phyloP scores from a whole-genome alignment of 2,888 invertebrate species.

The Anorthoa munda region DNA sequence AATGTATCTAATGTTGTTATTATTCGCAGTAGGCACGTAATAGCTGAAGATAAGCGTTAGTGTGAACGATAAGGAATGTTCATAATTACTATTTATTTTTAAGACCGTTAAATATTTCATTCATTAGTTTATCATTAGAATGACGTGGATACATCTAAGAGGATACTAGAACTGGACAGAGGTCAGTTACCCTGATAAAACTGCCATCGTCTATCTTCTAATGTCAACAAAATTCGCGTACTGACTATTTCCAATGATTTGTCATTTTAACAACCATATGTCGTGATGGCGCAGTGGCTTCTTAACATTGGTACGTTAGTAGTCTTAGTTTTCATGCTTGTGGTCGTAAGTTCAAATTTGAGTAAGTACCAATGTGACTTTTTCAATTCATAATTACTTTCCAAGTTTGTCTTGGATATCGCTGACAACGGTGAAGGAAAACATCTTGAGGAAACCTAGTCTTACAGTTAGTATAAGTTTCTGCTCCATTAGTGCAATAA shows the following conservation, averaged over 20 bases:
- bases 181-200: constrained; percentile 14
- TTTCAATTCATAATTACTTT: too few species aligned
- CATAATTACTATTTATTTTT: background rate
- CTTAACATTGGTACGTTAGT: too few species aligned
- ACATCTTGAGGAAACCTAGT: too few species aligned
- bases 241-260: background rate
- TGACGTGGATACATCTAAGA: background rate
- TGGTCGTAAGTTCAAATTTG: too few species aligned
- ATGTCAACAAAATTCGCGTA: background rate
- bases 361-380: too few species aligned
- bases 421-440: too few species aligned
- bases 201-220: background rate
- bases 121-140: constrained; percentile 8
- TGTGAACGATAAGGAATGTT: constrained; percentile 18
- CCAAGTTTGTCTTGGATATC: too few species aligned
- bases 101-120: constrained; percentile 8
- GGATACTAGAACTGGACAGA: background rate
- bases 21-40: background rate
- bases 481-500: too few species aligned
- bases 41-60: constrained; percentile 2
- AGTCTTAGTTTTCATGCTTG: too few species aligned
- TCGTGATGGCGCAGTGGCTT: too few species aligned
- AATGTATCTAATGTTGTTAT: background rate
- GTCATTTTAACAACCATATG: too few species aligned
- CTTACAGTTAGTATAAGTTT: too few species aligned